These are phyloP conservation scores for Scolopax bukidnonensis DNA, from an alignment of 2,797 vertebrate species.

Conservation along the genomic window DNA sequence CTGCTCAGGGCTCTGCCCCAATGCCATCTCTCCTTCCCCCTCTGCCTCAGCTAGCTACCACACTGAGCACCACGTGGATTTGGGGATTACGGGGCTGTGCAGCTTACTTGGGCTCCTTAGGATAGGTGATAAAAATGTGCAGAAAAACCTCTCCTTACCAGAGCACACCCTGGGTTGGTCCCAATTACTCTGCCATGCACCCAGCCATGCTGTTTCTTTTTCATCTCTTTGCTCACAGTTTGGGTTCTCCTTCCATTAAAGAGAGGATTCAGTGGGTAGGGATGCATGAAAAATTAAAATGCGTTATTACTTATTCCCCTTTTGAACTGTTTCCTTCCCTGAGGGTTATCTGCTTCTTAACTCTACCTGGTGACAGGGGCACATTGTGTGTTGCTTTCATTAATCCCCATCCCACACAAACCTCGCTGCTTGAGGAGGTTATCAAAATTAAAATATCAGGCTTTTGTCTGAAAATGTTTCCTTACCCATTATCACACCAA, in stretches of 20 bases:
- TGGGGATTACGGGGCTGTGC: not conserved
- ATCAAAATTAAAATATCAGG: conserved; percentile 61
- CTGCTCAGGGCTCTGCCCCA: not conserved
- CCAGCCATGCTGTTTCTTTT: not conserved
- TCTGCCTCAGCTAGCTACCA: not conserved
- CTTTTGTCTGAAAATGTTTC: conserved; percentile 15
- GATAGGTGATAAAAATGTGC: not conserved
- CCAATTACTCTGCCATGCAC: not conserved
- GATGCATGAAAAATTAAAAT: conserved; percentile 60
- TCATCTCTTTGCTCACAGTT: not conserved
- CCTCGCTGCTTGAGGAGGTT: not conserved
- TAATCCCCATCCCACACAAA: conserved; percentile 57
- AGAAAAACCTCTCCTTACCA: not conserved
- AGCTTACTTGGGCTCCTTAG: not conserved
- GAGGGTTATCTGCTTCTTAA: conserved; percentile 46
- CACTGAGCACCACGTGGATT: accelerated
- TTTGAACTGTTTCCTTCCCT: conserved; percentile 35
- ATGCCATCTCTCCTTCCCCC: accelerated
- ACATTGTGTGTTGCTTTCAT: conserved; percentile 33
- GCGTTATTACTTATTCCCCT: conserved; percentile 49
- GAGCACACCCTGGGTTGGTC: accelerated
- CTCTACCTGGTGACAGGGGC: conserved; percentile 31
- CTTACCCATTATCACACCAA: conserved; percentile 19
- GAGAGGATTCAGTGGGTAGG: not conserved
- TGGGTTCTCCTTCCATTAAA: not conserved